phyloP scores from a whole-genome alignment of 2,888 invertebrate genomes.

The Diabrotica balteata region DNA sequence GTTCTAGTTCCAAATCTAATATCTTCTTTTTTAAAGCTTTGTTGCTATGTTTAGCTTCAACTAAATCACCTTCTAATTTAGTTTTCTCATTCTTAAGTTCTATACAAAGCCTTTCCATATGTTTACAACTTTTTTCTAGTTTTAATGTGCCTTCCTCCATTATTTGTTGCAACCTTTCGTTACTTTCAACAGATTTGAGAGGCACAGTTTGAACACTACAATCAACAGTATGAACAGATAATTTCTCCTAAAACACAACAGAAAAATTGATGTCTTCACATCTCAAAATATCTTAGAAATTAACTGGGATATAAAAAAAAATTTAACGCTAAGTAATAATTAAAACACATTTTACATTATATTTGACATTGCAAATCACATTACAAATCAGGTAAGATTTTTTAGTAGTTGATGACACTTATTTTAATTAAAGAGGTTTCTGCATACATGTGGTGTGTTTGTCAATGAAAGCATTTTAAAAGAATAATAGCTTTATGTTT shows the following conservation, averaged over 20 bases:
- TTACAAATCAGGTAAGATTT: too few species aligned
- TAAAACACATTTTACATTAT: too few species aligned
- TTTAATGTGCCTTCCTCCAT: slow-evolving; percentile 56
- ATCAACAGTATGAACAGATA: slow-evolving; percentile 26
- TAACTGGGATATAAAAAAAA: neutral
- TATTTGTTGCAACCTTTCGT: slow-evolving; percentile 52
- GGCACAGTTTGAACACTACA: slow-evolving; percentile 50
- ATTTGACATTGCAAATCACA: too few species aligned
- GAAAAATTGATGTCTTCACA: neutral
- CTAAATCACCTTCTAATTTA: slow-evolving; percentile 50
- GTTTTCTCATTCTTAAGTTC: slow-evolving; percentile 56
- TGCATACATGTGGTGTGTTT: slow-evolving; percentile 26
- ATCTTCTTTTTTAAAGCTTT: slow-evolving; percentile 49
- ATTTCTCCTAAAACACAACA: slow-evolving; percentile 37
- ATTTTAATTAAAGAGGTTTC: slow-evolving; percentile 27
- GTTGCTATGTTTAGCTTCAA: slow-evolving; percentile 49
- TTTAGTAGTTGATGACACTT: too few species aligned
- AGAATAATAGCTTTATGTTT: too few species aligned
- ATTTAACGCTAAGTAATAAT: neutral
- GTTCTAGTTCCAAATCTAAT: slow-evolving; percentile 50
- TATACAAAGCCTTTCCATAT: slow-evolving; percentile 55
- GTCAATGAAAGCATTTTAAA: too few species aligned
- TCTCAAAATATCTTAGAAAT: too few species aligned
- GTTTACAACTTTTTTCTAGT: slow-evolving; percentile 55
- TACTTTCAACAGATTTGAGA: slow-evolving; percentile 42